Conservation (phyloP, 2,113 vertebrate species). For the Arothron firmamentum region DNA sequence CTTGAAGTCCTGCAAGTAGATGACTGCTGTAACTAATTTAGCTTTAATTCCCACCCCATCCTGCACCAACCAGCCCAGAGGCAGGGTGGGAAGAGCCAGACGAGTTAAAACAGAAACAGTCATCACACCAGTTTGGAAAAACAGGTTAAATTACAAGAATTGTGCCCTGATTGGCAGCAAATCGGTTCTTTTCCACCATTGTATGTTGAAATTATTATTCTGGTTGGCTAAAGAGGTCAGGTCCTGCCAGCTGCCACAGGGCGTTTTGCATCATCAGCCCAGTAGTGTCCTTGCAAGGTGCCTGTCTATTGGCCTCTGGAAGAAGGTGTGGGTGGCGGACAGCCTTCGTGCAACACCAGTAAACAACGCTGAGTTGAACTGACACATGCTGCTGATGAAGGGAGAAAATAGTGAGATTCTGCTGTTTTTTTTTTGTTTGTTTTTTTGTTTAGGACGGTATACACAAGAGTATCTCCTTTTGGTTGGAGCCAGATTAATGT, state of each 20-base stretch:
- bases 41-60: slow-evolving; percentile 73
- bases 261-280: slow-evolving; percentile 37
- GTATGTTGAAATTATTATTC: slow-evolving; percentile 18
- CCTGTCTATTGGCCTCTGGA: slow-evolving; percentile 47
- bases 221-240: slow-evolving; percentile 38
- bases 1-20: slow-evolving; percentile 45
- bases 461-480: slow-evolving; percentile 60
- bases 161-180: slow-evolving; percentile 28
- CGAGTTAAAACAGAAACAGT: slow-evolving; percentile 39
- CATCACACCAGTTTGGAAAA: slow-evolving; percentile 31
- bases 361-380: slow-evolving; percentile 71
- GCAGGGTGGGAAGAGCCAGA: slow-evolving; percentile 44
- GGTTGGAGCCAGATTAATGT: slow-evolving; percentile 73
- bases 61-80: slow-evolving; percentile 50
- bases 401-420: slow-evolving; percentile 54
- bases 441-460: slow-evolving; percentile 53
- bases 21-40: slow-evolving; percentile 69
- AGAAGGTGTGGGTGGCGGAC: slow-evolving; percentile 68
- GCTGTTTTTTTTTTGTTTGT: slow-evolving; percentile 50
- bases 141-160: slow-evolving; percentile 29
- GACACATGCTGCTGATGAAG: slow-evolving; percentile 69
- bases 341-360: slow-evolving; percentile 56
- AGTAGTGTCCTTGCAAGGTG: slow-evolving; percentile 39
- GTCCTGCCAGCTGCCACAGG: slow-evolving; percentile 29
- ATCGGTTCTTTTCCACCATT: slow-evolving; percentile 6